Percentiles rank a stretch among this genome's conserved stretches.
Evolutionary conservation across 1,140 invertebrate species (phyloP).

Genomic region (Odontomachus brunneus): DNA sequence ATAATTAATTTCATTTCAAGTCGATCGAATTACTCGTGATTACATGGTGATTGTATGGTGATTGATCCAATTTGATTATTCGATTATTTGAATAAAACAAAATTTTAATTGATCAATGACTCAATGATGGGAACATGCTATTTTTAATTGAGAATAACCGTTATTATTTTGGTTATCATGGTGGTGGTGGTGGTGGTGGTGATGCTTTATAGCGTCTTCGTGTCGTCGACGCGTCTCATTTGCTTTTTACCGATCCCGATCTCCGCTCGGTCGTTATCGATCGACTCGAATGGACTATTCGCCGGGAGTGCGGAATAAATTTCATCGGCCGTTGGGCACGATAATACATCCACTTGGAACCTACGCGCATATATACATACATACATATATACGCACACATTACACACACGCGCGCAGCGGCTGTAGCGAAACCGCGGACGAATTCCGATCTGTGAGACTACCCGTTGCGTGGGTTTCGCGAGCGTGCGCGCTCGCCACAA

Average conservation of each 20-base stretch:
- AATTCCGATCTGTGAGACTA: slow-evolving; percentile 62
- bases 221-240: neutral
- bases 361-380: too few relatives aligned
- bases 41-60: too few relatives aligned
- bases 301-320: neutral
- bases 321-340: neutral
- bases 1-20: too few relatives aligned
- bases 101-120: too few relatives aligned
- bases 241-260: neutral
- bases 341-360: too few relatives aligned
- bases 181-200: too few relatives aligned
- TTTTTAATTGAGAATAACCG: neutral
- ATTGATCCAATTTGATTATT: too few relatives aligned
- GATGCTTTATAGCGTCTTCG: neutral
- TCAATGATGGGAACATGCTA: too few relatives aligned
- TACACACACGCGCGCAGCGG: neutral
- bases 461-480: slow-evolving; percentile 65
- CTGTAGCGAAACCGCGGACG: slow-evolving; percentile 62
- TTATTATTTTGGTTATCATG: slow-evolving; percentile 19
- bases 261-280: neutral
- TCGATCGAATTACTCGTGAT: too few relatives aligned
- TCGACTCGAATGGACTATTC: neutral
- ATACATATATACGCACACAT: neutral
- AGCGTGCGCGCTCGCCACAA: slow-evolving; percentile 55
- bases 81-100: too few relatives aligned